Evolutionary conservation across 2,888 invertebrate genomes (phyloP).

Genomic region (Drosophila flavopinicola): DNA sequence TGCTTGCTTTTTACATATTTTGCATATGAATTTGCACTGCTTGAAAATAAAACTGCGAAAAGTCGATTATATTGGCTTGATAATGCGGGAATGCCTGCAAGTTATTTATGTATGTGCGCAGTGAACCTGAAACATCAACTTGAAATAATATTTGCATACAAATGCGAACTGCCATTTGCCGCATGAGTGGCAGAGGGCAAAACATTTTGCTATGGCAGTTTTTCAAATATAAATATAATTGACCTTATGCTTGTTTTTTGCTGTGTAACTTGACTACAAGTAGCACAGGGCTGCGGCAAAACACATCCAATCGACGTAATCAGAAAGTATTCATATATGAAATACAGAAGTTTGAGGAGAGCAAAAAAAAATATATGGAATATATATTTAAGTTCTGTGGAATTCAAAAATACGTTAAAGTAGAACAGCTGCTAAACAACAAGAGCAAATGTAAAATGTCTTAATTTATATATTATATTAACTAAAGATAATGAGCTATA

Average conservation of each 20-base stretch:
- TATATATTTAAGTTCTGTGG: too few species aligned
- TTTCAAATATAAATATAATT: slow-evolving; percentile 2
- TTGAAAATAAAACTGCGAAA: neutral
- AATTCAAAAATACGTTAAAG: too few species aligned
- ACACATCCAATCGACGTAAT: neutral
- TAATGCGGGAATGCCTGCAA: slow-evolving; percentile 9
- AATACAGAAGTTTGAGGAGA: too few species aligned
- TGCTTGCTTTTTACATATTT: slow-evolving; percentile 10
- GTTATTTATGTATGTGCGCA: slow-evolving; percentile 2
- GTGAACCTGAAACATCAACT: slow-evolving; percentile 4
- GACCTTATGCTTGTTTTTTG: too few species aligned
- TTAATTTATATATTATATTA: too few species aligned
- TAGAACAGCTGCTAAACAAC: too few species aligned
- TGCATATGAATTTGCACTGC: slow-evolving; percentile 1
- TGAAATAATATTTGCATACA: slow-evolving; percentile 18
- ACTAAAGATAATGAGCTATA: too few species aligned
- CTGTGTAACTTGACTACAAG: neutral
- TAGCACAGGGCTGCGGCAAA: neutral
- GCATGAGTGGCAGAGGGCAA: neutral
- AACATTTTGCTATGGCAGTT: neutral
- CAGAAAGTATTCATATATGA: neutral
- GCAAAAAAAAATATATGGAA: too few species aligned
- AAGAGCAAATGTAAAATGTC: too few species aligned
- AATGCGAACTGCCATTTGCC: neutral
- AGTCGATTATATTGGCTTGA: slow-evolving; percentile 18